Percentiles rank a stretch among this genome's conserved stretches.
These are phyloP conservation scores for Dasysyrphus tricinctus DNA, from an alignment of 2,888 invertebrate species.

Conservation along the genomic window DNA sequence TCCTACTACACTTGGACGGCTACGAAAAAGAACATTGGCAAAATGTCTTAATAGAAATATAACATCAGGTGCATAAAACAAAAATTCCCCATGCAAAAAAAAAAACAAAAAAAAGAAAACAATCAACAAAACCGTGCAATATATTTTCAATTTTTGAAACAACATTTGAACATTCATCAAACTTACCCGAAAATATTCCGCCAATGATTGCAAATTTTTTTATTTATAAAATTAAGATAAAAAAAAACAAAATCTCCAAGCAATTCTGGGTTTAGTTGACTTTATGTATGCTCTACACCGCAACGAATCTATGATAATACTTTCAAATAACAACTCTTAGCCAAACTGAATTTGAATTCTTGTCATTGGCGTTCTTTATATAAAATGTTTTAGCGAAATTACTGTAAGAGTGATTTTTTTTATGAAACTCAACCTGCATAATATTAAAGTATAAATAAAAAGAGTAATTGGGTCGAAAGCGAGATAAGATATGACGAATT, in stretches of 20 bases:
- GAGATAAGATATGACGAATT: slow-evolving; percentile 52
- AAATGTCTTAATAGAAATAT: too few species aligned
- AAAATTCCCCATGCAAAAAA: not conserved
- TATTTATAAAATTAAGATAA: not conserved
- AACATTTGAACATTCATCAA: slow-evolving; percentile 11
- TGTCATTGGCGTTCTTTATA: slow-evolving; percentile 41
- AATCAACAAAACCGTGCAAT: slow-evolving; percentile 46
- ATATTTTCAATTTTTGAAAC: not conserved
- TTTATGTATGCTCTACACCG: not conserved
- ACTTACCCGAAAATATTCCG: slow-evolving; percentile 70
- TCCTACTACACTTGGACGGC: too few species aligned
- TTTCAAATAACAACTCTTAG: slow-evolving; percentile 31
- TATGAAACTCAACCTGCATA: slow-evolving; percentile 41
- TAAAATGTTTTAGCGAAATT: not conserved
- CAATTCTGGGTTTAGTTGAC: not conserved
- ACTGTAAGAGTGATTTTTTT: slow-evolving; percentile 8
- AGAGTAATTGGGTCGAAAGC: slow-evolving; percentile 5
- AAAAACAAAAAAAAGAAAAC: not conserved
- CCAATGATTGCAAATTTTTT: slow-evolving; percentile 58
- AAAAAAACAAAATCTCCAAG: slow-evolving; percentile 3
- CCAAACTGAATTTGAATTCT: slow-evolving; percentile 36
- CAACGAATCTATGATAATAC: not conserved
- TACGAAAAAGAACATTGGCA: too few species aligned
- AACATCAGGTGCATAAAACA: not conserved
- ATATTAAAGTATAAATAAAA: not conserved